Percentiles rank a stretch among this genome's conserved stretches.
Conservation (phyloP, 2,888 invertebrate species). For the Suillia variegata region DNA sequence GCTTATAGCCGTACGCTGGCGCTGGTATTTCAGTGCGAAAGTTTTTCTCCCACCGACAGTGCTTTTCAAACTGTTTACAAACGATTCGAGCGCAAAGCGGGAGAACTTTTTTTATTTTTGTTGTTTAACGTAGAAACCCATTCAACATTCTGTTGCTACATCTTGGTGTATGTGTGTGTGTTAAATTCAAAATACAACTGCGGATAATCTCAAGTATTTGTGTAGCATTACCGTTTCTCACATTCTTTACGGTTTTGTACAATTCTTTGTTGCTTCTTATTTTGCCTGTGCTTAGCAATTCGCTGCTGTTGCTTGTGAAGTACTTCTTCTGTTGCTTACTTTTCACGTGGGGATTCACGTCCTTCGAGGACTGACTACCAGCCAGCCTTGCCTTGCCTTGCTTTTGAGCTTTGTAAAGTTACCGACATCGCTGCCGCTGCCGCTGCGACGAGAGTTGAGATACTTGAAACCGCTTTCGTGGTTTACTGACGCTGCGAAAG, state of each 20-base stretch:
- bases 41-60: too few relatives aligned
- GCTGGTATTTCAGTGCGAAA: too few relatives aligned
- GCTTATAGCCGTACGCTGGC: too few relatives aligned
- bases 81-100: too few relatives aligned
- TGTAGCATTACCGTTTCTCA: constrained; percentile 20
- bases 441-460: background rate
- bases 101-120: too few relatives aligned
- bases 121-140: background rate
- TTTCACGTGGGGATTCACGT: background rate
- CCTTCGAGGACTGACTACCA: background rate
- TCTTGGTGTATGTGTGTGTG: too few relatives aligned
- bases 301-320: background rate
- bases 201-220: constrained; percentile 24
- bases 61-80: too few relatives aligned
- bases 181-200: constrained; percentile 16
- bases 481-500: constrained; percentile 6
- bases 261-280: too few relatives aligned
- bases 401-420: background rate
- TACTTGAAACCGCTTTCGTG: constrained; percentile 8
- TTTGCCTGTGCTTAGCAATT: background rate
- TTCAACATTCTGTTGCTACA: background rate
- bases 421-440: background rate
- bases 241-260: constrained; percentile 4
- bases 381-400: background rate
- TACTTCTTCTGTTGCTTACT: background rate